phyloP scores from a whole-genome alignment of 2,888 invertebrate genomes.

The Fragum sueziense region DNA sequence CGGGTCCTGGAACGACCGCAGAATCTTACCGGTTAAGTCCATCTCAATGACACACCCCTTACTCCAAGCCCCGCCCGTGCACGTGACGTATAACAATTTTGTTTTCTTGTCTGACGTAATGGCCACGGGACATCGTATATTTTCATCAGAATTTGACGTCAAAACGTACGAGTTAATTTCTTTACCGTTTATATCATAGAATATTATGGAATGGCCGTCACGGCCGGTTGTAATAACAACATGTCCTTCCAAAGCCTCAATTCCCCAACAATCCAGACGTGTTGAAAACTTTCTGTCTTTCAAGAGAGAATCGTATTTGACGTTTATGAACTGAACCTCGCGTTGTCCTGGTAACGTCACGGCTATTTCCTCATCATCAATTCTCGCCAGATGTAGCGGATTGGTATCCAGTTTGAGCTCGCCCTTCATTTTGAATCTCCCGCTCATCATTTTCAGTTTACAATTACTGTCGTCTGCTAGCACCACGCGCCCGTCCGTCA shows the following conservation, averaged over 20 bases:
- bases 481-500: slow-evolving; percentile 46
- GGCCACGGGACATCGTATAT: slow-evolving; percentile 53
- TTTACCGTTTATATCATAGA: slow-evolving; percentile 46
- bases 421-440: slow-evolving; percentile 27
- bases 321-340: slow-evolving; percentile 38
- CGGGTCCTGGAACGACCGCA: slow-evolving; percentile 42
- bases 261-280: slow-evolving; percentile 56
- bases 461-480: slow-evolving; percentile 57
- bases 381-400: slow-evolving; percentile 46
- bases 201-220: slow-evolving; percentile 54
- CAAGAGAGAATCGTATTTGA: slow-evolving; percentile 19
- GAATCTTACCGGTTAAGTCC: slow-evolving; percentile 40
- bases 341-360: slow-evolving; percentile 50
- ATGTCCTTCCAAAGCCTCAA: slow-evolving; percentile 37
- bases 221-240: slow-evolving; percentile 47
- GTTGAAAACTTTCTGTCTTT: slow-evolving; percentile 36
- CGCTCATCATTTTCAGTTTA: slow-evolving; percentile 49
- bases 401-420: slow-evolving; percentile 49
- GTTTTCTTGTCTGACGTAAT: slow-evolving; percentile 41
- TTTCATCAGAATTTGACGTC: slow-evolving; percentile 48
- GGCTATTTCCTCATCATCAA: slow-evolving; percentile 39
- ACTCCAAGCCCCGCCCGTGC: slow-evolving; percentile 58
- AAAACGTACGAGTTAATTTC: slow-evolving; percentile 48
- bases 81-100: slow-evolving; percentile 45
- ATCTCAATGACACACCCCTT: slow-evolving; percentile 55